Percentiles rank a stretch among this genome's conserved stretches.
Evolutionary conservation across 1,140 invertebrate genomes (phyloP).

Genomic region (Heliconius hewitsoni): DNA sequence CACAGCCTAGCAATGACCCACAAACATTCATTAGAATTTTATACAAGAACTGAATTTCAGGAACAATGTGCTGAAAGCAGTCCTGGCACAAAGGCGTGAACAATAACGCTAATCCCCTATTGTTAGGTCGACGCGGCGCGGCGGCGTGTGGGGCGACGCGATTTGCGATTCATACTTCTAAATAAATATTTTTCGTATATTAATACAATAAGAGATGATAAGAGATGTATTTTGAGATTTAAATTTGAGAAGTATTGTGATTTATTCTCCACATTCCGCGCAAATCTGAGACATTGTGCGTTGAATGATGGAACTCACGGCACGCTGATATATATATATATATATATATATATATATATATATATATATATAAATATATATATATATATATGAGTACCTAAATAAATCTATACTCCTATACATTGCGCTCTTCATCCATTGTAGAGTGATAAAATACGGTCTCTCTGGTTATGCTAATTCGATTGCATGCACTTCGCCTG

Average conservation of each 20-base stretch:
- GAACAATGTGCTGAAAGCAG: constrained; percentile 16
- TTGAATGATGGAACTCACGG: no score
- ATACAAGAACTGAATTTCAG: not conserved
- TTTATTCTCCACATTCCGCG: no score
- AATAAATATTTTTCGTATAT: not conserved
- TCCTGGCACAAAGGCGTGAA: constrained; percentile 13
- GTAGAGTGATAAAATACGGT: constrained; percentile 7
- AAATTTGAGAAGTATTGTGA: no score
- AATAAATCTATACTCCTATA: not conserved
- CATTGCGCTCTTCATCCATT: not conserved
- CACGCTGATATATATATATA: no score
- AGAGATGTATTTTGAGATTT: no score
- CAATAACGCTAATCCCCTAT: constrained; percentile 19
- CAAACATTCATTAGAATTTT: constrained; percentile 4
- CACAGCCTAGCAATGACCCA: constrained; percentile 13
- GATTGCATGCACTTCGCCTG: constrained; percentile 1
- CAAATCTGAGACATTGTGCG: no score
- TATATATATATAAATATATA: not conserved
- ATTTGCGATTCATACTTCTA: constrained; percentile 5
- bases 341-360: not conserved
- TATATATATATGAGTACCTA: not conserved
- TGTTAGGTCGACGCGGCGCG: not conserved
- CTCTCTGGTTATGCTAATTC: constrained; percentile 16
- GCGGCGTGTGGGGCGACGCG: not conserved
- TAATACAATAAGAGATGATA: not conserved